Conservation (phyloP, 2,888 invertebrate species). For the Entomobrya proxima region DNA sequence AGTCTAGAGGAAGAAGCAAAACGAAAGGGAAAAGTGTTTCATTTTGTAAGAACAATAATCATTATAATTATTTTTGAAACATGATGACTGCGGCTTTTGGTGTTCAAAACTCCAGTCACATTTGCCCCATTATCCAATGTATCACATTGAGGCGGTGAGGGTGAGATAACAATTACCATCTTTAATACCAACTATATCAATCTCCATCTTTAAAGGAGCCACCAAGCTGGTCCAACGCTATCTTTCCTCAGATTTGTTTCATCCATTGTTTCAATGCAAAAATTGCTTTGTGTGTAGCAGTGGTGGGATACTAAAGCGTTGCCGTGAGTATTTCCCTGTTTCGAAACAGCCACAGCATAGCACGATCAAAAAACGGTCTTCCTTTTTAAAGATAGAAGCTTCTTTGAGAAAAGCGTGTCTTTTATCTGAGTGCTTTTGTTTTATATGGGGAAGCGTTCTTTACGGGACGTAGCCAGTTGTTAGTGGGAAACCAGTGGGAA, state of each 20-base stretch:
- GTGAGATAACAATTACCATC: neutral
- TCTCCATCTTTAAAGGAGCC: neutral
- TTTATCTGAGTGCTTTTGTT: neutral
- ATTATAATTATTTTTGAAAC: slow-evolving; percentile 34
- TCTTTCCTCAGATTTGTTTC: neutral
- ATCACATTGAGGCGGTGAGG: neutral
- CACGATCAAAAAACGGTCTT: neutral
- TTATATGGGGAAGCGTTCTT: neutral
- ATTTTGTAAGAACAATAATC: neutral
- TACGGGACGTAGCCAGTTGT: neutral
- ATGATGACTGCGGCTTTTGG: slow-evolving; percentile 12
- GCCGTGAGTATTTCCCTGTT: slow-evolving; percentile 44
- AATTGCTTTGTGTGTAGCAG: too few relatives aligned
- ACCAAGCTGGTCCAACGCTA: neutral
- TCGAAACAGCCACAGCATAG: slow-evolving; percentile 9
- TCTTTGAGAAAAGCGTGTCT: neutral
- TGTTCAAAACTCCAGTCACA: slow-evolving; percentile 48
- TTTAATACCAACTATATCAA: neutral
- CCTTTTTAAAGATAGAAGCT: neutral
- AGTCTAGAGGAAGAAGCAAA: neutral
- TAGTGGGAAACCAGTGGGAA: slow-evolving; percentile 1
- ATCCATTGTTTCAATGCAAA: neutral
- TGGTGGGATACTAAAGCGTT: neutral
- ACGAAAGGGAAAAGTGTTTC: neutral
- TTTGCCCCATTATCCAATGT: neutral